Conservation (phyloP, 2,113 vertebrate genomes). For the Scophthalmus maximus region DNA sequence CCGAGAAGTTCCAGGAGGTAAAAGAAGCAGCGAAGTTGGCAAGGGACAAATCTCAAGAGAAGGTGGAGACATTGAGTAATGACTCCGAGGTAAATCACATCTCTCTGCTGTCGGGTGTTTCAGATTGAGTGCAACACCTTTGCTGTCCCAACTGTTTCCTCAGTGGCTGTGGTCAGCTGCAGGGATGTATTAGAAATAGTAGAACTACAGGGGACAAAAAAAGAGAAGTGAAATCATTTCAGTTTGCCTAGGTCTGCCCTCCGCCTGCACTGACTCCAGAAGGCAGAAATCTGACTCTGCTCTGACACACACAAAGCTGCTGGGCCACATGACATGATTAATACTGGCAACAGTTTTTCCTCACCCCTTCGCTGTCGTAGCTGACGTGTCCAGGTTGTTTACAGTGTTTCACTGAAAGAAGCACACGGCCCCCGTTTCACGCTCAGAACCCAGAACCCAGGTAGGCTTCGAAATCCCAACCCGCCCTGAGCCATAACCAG, state of each 20-base stretch:
- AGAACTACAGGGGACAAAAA: too few species aligned
- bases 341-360: slow-evolving; percentile 45
- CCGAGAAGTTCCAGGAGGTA: slow-evolving; percentile 98
- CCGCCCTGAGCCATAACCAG: background rate
- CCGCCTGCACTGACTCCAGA: slow-evolving; percentile 43
- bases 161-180: too few species aligned
- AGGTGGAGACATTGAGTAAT: slow-evolving; percentile 90
- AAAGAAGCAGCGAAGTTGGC: slow-evolving; percentile 94
- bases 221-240: too few species aligned
- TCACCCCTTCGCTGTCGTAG: slow-evolving; percentile 35
- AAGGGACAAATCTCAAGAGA: slow-evolving; percentile 95
- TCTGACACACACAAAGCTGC: slow-evolving; percentile 40
- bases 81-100: slow-evolving; percentile 89
- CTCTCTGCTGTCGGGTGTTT: slow-evolving; percentile 21
- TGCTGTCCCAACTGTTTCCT: background rate
- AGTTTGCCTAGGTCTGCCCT: slow-evolving; percentile 32
- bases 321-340: slow-evolving; percentile 53
- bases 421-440: background rate
- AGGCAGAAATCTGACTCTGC: slow-evolving; percentile 38
- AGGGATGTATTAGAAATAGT: too few species aligned
- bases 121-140: slow-evolving; percentile 10
- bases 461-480: slow-evolving; percentile 14
- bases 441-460: slow-evolving; percentile 1
- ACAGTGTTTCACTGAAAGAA: background rate
- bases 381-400: slow-evolving; percentile 28